A percentile compares a stretch with the other conserved stretches of the same genome.
Evolutionary conservation across 2,888 invertebrate species (phyloP).

Genomic region (Argyra leucocephala): DNA sequence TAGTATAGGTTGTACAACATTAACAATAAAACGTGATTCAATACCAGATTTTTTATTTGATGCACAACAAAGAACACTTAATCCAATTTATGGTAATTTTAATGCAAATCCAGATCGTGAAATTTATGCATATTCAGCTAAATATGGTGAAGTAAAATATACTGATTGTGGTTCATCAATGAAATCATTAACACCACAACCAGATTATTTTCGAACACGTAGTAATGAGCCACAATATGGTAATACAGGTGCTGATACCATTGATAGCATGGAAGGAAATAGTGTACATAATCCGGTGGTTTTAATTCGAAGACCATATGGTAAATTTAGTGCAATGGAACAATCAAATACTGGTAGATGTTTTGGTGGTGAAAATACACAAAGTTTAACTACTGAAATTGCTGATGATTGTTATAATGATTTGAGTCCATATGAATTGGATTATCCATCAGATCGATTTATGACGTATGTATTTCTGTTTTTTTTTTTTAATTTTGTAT

Average conservation of each 20-base stretch:
- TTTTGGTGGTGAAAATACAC: conserved; percentile 37
- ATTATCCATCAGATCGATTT: conserved; percentile 33
- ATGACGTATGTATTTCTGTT: conserved; percentile 32
- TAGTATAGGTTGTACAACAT: conserved; percentile 37
- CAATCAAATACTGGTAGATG: conserved; percentile 31
- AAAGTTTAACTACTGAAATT: conserved; percentile 40
- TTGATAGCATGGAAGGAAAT: conserved; percentile 29
- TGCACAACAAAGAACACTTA: conserved; percentile 33
- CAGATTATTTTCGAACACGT: conserved; percentile 36
- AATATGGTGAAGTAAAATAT: conserved; percentile 36
- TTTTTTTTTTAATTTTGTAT: conserved; percentile 14
- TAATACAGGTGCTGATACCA: neutral
- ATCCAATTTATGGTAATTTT: conserved; percentile 41
- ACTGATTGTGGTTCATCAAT: conserved; percentile 28
- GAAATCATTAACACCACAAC: conserved; percentile 41
- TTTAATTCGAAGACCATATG: conserved; percentile 33
- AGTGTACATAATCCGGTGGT: conserved; percentile 30
- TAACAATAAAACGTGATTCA: conserved; percentile 41
- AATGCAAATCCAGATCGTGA: conserved; percentile 31
- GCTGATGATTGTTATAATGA: conserved; percentile 38
- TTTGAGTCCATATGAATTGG: conserved; percentile 38
- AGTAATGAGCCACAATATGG: conserved; percentile 17
- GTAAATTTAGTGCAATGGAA: conserved; percentile 9
- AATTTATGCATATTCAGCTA: conserved; percentile 35
- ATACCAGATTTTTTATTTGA: conserved; percentile 42